Evolutionary conservation across 2,797 vertebrate species (phyloP).

Genomic region (Poeciliopsis presidionis): DNA sequence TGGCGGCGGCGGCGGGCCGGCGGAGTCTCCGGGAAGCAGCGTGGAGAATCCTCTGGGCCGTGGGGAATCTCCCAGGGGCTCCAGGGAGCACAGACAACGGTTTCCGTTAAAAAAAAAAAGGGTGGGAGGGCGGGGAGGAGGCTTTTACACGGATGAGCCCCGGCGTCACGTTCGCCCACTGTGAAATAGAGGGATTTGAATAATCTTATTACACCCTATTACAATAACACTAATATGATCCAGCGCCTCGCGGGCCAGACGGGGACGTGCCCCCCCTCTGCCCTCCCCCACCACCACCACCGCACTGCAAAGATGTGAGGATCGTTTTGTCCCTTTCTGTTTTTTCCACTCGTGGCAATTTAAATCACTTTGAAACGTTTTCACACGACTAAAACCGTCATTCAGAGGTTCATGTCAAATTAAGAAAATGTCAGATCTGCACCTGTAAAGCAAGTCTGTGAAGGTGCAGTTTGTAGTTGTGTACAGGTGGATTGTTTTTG

Average conservation of each 20-base stretch:
- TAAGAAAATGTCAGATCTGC: background rate
- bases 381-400: background rate
- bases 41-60: constrained; percentile 77
- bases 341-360: background rate
- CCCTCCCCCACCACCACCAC: too few relatives aligned
- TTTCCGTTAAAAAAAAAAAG: constrained; percentile 58
- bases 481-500: background rate
- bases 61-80: constrained; percentile 66
- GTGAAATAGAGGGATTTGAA: constrained; percentile 81
- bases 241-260: constrained; percentile 52
- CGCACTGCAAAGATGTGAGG: constrained; percentile 1
- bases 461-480: background rate
- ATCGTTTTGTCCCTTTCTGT: too few relatives aligned
- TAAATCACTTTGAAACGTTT: background rate
- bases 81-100: constrained; percentile 64
- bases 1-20: constrained; percentile 30
- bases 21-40: constrained; percentile 65
- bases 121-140: background rate
- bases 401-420: background rate
- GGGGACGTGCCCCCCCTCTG: background rate
- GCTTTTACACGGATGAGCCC: constrained; percentile 70
- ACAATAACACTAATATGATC: constrained; percentile 77
- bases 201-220: constrained; percentile 82
- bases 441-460: background rate
- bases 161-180: constrained; percentile 65